Conservation (phyloP, 2,888 invertebrate species). For the Sclerodermus sp. region DNA sequence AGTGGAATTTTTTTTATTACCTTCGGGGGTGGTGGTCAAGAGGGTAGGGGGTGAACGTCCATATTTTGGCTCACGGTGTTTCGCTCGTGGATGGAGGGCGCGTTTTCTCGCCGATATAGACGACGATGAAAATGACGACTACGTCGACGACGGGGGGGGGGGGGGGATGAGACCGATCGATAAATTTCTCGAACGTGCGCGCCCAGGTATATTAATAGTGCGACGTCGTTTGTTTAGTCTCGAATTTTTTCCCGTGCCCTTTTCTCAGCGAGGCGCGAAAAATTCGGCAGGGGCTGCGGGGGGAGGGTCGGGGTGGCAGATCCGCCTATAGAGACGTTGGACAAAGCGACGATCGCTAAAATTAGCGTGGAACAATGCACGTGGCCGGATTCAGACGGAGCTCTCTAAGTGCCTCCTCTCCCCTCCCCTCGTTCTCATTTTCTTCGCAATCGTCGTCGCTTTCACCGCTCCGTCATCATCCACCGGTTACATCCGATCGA, state of each 20-base stretch:
- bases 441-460: constrained; percentile 14
- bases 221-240: background rate
- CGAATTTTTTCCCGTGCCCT: background rate
- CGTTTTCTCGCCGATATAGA: too few relatives aligned
- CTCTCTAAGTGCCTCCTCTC: constrained; percentile 27
- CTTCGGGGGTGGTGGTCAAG: too few relatives aligned
- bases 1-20: too few relatives aligned
- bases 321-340: constrained; percentile 41
- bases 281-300: constrained; percentile 1
- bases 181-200: background rate
- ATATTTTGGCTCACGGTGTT: too few relatives aligned
- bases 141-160: too few relatives aligned
- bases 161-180: constrained; percentile 11
- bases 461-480: constrained; percentile 24
- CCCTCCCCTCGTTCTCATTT: constrained; percentile 22
- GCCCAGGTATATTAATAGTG: background rate
- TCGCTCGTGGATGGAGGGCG: too few relatives aligned
- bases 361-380: constrained; percentile 55
- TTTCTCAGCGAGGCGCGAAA: background rate
- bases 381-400: constrained; percentile 49
- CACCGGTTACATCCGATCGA: constrained; percentile 1
- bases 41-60: too few relatives aligned
- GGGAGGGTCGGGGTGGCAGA: constrained; percentile 17
- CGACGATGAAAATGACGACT: constrained; percentile 5
- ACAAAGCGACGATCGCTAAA: constrained; percentile 52